Base-by-base conservation (phyloP, 2,888 invertebrate genomes). In the Horisme vitalbata region DNA sequence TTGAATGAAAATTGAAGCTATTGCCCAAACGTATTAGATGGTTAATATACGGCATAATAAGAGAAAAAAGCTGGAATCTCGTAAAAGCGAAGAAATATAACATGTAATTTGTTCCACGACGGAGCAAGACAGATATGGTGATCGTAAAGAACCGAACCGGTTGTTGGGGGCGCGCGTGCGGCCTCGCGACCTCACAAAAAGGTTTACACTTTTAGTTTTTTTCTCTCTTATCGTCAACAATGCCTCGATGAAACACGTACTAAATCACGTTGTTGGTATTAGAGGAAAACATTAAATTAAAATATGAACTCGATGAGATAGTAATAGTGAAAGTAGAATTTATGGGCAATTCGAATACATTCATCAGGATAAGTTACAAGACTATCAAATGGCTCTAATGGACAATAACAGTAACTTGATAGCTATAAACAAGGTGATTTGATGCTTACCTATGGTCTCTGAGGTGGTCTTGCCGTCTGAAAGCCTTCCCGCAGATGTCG, bases 401-500 rank as follows among this genome's bases (percentile, higher is more conserved):
- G 54, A 46, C 37, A 45, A 48, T 52, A 54, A 36, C 49, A 48
- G 48, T 55, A 54, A 56, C 46, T 51, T 55, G 54, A 59, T 41
- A 46, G 33, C 41, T 44, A 51, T 49, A 64, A 55, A 57, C 48
- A 53, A 48, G 41, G 28, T 9, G 10, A 4, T 39, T 44, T 45
- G 44, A 54, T 53, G 48, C 80, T 83, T 83, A 95, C 95, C 96
- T 95, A 90, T 97, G 96, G 76, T 96, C 96, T 83, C 96, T 93
- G 52, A 97, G 92, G 83, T 97, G 96, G 85, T 99, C 98, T 88
- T 98, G 98, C 65, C 98, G 92, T 54, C 98, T 92, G 91, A 98
- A 99, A 11, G 97, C 97, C 82, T 98, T 98, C 57, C 96, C 96
- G 82, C 98, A 98, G 61, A 98, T 96, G 80, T 98, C 98, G 80